Conservation (phyloP, 2,113 vertebrate genomes). For the Siphamia tubifer region DNA sequence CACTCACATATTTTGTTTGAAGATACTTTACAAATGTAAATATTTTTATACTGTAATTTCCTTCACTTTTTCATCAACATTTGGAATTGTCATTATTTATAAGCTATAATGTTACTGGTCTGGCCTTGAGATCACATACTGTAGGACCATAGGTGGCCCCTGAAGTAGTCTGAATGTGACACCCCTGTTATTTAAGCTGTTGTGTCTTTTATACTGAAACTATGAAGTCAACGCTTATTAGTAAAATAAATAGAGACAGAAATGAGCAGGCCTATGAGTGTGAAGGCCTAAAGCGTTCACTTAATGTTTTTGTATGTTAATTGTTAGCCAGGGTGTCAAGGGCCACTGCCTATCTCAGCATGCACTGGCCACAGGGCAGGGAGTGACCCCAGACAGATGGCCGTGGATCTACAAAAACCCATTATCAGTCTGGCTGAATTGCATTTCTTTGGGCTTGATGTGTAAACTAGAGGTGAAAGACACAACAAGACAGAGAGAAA, state of each 20-base stretch:
- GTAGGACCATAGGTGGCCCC: no score
- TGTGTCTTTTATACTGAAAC: background rate
- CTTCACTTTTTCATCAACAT: no score
- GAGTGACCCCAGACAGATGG: constrained; percentile 12
- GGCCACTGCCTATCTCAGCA: background rate
- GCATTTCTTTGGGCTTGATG: constrained; percentile 15
- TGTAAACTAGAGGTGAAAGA: background rate
- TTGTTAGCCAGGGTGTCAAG: constrained; percentile 11
- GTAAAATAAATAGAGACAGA: constrained; percentile 1
- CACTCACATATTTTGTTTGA: no score
- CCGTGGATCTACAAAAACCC: constrained; percentile 11
- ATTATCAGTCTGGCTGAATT: constrained; percentile 28
- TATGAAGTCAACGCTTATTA: background rate
- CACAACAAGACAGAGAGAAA: background rate
- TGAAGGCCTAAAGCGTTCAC: background rate
- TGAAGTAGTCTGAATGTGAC: no score
- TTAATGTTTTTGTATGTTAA: constrained; percentile 10
- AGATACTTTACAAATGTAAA: no score
- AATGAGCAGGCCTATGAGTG: background rate
- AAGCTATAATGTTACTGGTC: no score
- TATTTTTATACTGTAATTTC: no score
- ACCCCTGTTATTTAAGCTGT: background rate
- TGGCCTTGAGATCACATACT: no score
- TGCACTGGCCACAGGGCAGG: constrained; percentile 16
- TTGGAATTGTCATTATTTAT: no score